Conservation (phyloP, 2,888 invertebrate species). For the Drosophila peninsularis region DNA sequence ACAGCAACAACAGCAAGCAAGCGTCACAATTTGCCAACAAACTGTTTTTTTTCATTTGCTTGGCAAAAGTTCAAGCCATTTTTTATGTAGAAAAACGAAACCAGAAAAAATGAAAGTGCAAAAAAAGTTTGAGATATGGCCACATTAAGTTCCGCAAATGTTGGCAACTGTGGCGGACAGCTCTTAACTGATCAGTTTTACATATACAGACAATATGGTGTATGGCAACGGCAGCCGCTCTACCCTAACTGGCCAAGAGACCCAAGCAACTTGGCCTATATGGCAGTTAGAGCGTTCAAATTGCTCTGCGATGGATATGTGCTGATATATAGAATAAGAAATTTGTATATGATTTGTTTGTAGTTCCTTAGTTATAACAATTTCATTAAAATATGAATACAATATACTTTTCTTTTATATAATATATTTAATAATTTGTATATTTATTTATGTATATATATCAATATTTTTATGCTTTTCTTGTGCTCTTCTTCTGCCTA, state of each 20-base stretch:
- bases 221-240: background rate
- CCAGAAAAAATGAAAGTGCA: background rate
- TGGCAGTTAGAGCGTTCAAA: background rate
- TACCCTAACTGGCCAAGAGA: background rate
- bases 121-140: slow-evolving; percentile 13
- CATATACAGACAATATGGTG: background rate
- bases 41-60: slow-evolving; percentile 9
- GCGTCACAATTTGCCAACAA: slow-evolving; percentile 30
- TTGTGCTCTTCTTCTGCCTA: no score
- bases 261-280: background rate
- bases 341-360: no score
- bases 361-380: background rate
- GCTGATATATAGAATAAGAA: background rate
- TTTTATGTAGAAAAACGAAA: slow-evolving; percentile 7
- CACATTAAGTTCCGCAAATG: slow-evolving; percentile 11
- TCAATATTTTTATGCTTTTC: no score
- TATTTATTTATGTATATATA: no score
- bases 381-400: no score
- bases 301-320: background rate
- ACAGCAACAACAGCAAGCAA: background rate
- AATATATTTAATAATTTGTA: no score
- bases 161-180: slow-evolving; percentile 12
- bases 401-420: no score
- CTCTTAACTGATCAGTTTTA: slow-evolving; percentile 7
- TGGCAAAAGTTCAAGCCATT: slow-evolving; percentile 35